A percentile compares a stretch with the other conserved stretches of the same genome.
Conservation (phyloP, 2,113 vertebrate genomes). For the Raja brachyura region DNA sequence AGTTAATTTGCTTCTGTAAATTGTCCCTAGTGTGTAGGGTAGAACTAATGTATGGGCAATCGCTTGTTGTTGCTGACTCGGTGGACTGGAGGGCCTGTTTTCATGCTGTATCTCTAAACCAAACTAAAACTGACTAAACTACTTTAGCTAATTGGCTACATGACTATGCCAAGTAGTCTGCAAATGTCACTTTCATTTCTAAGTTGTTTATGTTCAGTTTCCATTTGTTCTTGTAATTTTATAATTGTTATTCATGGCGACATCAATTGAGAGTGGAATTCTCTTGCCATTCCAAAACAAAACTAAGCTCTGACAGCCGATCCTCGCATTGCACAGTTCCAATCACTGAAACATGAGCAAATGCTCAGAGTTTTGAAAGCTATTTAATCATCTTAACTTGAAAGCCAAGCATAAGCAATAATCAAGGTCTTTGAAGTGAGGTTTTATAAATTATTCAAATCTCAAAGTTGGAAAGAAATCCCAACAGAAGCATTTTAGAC, state of each 20-base stretch:
- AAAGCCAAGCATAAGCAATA: neutral
- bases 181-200: neutral
- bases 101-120: too few relatives aligned
- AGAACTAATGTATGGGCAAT: too few relatives aligned
- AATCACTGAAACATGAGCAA: neutral
- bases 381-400: neutral
- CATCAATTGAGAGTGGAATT: neutral
- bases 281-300: neutral
- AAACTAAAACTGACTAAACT: too few relatives aligned
- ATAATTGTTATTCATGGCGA: neutral
- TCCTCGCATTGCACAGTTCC: neutral
- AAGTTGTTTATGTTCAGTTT: neutral
- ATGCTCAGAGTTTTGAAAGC: neutral
- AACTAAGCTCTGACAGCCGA: neutral
- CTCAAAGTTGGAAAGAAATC: neutral
- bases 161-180: neutral
- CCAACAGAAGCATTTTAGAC: neutral
- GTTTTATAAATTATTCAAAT: neutral
- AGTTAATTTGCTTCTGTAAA: too few relatives aligned
- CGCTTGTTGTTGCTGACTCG: too few relatives aligned
- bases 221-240: neutral
- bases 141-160: neutral
- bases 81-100: too few relatives aligned
- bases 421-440: neutral
- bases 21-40: too few relatives aligned